phyloP scores from a whole-genome alignment of 2,113 vertebrate genomes.

The Micronisus gabar region DNA sequence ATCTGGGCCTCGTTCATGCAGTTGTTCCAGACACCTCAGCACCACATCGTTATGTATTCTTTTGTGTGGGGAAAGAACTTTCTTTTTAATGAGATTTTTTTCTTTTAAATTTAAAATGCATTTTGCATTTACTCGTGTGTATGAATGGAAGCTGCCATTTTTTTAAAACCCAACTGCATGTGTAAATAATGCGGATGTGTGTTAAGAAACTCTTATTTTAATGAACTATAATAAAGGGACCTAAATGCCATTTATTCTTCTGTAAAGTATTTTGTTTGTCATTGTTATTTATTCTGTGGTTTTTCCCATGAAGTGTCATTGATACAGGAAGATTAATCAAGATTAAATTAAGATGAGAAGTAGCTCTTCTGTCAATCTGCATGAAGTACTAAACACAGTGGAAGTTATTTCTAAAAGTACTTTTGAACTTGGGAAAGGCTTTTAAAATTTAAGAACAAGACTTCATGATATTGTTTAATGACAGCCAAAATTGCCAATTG shows the following conservation, averaged over 20 bases:
- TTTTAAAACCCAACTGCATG: not conserved
- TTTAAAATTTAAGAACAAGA: not conserved
- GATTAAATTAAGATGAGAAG: not conserved
- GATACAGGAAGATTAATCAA: not conserved
- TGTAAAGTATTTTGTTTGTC: not conserved
- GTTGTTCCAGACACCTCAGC: not conserved
- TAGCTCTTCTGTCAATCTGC: not conserved
- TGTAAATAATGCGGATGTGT: not conserved
- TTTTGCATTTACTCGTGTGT: not conserved
- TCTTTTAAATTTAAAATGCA: not conserved
- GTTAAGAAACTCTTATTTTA: not conserved
- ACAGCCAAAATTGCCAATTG: not conserved
- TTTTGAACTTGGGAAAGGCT: not conserved
- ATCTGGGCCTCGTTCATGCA: not conserved
- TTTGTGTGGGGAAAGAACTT: not conserved
- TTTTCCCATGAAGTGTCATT: not conserved
- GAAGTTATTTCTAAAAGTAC: not conserved
- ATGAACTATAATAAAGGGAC: not conserved
- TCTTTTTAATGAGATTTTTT: not conserved
- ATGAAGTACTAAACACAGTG: not conserved
- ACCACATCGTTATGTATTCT: not conserved
- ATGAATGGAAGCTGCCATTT: not conserved
- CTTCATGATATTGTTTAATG: not conserved
- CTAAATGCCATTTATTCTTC: not conserved
- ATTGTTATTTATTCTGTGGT: not conserved